These are phyloP conservation scores for Erebia palarica DNA, from an alignment of 2,888 invertebrate species.

Conservation along the genomic window DNA sequence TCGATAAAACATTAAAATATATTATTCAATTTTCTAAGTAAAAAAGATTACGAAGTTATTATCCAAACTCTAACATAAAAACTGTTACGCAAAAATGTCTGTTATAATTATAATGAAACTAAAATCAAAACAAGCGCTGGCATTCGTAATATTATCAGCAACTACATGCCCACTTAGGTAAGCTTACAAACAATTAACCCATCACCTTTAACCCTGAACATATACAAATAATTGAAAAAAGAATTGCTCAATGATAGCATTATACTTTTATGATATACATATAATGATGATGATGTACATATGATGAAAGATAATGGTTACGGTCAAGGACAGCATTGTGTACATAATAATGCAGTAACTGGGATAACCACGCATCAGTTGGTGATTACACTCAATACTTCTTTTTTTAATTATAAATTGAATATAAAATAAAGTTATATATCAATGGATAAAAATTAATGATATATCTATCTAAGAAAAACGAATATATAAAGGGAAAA, in stretches of 20 bases:
- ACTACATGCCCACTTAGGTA: not conserved
- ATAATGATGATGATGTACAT: slow-evolving; percentile 11
- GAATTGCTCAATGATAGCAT: slow-evolving; percentile 11
- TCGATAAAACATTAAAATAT: too few relatives aligned
- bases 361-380: not conserved
- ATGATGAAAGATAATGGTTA: slow-evolving; percentile 21
- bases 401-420: too few relatives aligned
- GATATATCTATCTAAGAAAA: not conserved
- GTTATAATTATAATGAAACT: not conserved
- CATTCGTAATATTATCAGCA: not conserved
- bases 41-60: too few relatives aligned
- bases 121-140: not conserved
- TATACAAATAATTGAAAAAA: slow-evolving; percentile 18
- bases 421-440: too few relatives aligned
- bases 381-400: too few relatives aligned
- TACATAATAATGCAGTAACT: slow-evolving; percentile 26
- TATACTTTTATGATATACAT: not conserved
- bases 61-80: not conserved
- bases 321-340: slow-evolving; percentile 29
- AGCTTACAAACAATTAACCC: slow-evolving; percentile 15
- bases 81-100: not conserved
- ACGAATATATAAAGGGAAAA: too few relatives aligned
- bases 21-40: too few relatives aligned
- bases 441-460: not conserved
- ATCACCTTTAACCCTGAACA: slow-evolving; percentile 34